Percentiles rank a stretch among this genome's conserved stretches.
Conservation (phyloP, 2,888 invertebrate species). For the Agrochola litura region DNA sequence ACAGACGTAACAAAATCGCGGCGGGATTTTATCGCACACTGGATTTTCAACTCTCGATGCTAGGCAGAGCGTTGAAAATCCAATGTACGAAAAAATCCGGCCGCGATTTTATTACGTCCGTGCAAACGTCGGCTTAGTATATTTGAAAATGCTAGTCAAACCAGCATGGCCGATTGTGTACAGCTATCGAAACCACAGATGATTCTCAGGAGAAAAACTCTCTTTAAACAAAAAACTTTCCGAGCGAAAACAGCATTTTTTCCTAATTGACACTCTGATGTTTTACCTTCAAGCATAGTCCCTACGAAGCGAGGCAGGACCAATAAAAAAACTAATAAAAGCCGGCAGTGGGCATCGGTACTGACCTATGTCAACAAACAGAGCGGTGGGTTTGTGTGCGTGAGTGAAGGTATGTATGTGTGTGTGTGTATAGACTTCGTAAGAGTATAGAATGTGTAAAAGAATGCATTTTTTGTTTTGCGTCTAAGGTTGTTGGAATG, state of each 20-base stretch:
- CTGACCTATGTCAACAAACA: slow-evolving; percentile 89
- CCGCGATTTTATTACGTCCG: no score
- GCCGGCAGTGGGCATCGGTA: slow-evolving; percentile 75
- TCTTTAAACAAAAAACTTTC: background rate
- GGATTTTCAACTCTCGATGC: no score
- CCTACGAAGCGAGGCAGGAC: slow-evolving; percentile 55
- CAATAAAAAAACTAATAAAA: slow-evolving; percentile 77
- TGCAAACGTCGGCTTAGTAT: no score
- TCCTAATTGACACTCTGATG: slow-evolving; percentile 60
- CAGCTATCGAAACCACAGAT: background rate
- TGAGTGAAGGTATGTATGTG: slow-evolving; percentile 24
- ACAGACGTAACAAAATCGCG: no score
- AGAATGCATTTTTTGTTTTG: slow-evolving; percentile 63
- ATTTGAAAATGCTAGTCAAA: background rate
- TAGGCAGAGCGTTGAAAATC: no score
- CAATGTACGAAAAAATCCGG: no score
- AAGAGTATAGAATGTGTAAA: slow-evolving; percentile 61
- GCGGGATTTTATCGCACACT: no score
- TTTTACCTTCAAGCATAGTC: slow-evolving; percentile 60
- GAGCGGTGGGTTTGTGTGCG: slow-evolving; percentile 70
- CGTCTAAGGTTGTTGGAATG: slow-evolving; percentile 46
- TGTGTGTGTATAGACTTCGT: slow-evolving; percentile 57
- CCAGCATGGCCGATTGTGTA: background rate
- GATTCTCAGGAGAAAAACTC: slow-evolving; percentile 10
- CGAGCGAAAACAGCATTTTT: slow-evolving; percentile 52